These are phyloP conservation scores for Gallinago media DNA, from an alignment of 2,113 vertebrate genomes.

Conservation along the genomic window DNA sequence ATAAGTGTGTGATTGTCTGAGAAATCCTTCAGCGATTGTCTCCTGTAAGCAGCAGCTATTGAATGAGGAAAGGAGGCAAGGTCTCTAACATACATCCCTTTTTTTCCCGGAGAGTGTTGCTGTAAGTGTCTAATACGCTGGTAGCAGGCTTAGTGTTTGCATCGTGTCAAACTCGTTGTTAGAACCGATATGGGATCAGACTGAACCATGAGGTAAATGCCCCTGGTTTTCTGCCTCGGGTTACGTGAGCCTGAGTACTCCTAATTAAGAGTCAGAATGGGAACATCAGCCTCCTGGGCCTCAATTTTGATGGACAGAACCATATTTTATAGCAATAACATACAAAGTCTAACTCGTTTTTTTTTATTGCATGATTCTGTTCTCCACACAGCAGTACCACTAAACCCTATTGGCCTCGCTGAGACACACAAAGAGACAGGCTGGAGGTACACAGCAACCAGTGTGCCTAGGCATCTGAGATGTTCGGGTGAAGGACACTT, in stretches of 20 bases:
- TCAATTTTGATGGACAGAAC: neutral
- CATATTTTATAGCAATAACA: neutral
- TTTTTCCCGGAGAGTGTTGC: neutral
- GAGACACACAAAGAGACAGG: neutral
- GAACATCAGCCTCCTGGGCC: neutral
- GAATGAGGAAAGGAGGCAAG: neutral
- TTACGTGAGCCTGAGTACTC: neutral
- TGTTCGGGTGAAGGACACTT: neutral
- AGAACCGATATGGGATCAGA: neutral
- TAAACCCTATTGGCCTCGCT: neutral
- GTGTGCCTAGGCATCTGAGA: neutral
- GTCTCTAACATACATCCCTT: neutral
- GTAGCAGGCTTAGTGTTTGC: neutral
- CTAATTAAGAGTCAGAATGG: neutral
- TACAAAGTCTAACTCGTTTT: neutral
- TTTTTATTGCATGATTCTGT: neutral
- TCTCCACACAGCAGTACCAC: neutral
- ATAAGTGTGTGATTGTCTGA: neutral
- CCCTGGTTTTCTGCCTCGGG: neutral
- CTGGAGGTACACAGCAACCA: neutral
- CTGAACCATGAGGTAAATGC: neutral
- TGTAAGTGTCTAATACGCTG: neutral
- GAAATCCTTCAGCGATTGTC: neutral
- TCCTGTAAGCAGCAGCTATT: neutral
- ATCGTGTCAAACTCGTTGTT: neutral